These are phyloP conservation scores for Urocitellus parryii DNA, from an alignment of 2,113 vertebrate genomes.

Conservation along the genomic window DNA sequence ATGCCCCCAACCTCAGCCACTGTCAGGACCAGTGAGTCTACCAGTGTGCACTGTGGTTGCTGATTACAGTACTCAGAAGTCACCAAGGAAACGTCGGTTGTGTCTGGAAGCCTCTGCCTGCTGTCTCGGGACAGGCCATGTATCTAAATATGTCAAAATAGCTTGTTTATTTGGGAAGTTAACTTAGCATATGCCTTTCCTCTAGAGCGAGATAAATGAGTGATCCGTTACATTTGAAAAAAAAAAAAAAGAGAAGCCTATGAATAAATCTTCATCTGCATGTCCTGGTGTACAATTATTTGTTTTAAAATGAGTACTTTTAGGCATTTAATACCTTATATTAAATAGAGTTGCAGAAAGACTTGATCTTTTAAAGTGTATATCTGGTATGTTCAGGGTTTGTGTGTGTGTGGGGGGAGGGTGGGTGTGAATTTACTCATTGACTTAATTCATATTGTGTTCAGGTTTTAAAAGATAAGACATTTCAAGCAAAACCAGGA, in stretches of 20 bases:
- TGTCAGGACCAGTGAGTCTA: background rate
- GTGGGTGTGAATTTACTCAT: too few relatives aligned
- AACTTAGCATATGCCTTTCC: background rate
- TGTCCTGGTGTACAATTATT: background rate
- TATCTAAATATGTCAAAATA: background rate
- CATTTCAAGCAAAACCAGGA: background rate
- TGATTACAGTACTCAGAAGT: background rate
- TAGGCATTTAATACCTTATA: background rate
- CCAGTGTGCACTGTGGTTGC: background rate
- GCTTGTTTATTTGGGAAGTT: conserved; percentile 17
- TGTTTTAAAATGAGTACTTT: conserved; percentile 25
- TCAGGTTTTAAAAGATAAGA: background rate
- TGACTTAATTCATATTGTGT: too few relatives aligned
- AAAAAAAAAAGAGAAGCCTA: background rate
- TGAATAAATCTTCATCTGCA: background rate
- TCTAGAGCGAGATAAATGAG: background rate
- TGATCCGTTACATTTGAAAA: background rate
- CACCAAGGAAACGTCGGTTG: background rate
- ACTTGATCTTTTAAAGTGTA: background rate
- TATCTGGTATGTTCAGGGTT: background rate
- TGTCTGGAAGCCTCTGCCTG: background rate
- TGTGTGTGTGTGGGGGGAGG: too few relatives aligned
- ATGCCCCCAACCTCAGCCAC: background rate
- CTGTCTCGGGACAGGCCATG: background rate
- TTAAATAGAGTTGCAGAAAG: conserved; percentile 5